Evolutionary conservation across 53 echinoderm and acorn worm species (phyloP).

Genomic region (Paelopatides confundens): DNA sequence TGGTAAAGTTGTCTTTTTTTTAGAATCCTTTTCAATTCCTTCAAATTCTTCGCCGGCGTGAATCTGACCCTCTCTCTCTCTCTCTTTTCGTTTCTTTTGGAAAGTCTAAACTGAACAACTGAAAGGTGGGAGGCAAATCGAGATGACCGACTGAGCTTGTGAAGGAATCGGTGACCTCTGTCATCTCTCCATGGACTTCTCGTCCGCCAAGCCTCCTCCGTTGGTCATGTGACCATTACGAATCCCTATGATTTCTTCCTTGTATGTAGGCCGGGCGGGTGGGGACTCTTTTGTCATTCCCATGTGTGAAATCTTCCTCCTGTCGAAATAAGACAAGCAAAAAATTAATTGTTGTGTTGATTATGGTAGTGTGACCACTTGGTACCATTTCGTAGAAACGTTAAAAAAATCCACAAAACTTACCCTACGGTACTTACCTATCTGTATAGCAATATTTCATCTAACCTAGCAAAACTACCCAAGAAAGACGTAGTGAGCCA

Average conservation of each 20-base stretch:
- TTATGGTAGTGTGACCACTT: no score
- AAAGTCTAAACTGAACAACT: neutral
- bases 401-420: no score
- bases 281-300: neutral
- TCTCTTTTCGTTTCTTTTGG: neutral
- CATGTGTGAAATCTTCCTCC: constrained; percentile 7
- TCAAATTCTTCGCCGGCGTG: no score
- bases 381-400: no score
- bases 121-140: neutral
- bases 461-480: no score
- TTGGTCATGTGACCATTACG: constrained; percentile 32
- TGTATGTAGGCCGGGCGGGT: neutral
- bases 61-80: no score
- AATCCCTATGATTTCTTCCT: constrained; percentile 12
- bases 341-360: no score
- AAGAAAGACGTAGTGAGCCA: no score
- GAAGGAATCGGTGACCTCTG: neutral
- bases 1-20: no score
- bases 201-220: neutral
- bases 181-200: constrained; percentile 14
- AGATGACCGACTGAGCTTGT: neutral
- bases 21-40: no score
- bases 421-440: no score
- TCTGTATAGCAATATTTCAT: no score
- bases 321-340: neutral